These are phyloP conservation scores for Lagocephalus sceleratus DNA, from an alignment of 2,797 vertebrate species.

Conservation along the genomic window DNA sequence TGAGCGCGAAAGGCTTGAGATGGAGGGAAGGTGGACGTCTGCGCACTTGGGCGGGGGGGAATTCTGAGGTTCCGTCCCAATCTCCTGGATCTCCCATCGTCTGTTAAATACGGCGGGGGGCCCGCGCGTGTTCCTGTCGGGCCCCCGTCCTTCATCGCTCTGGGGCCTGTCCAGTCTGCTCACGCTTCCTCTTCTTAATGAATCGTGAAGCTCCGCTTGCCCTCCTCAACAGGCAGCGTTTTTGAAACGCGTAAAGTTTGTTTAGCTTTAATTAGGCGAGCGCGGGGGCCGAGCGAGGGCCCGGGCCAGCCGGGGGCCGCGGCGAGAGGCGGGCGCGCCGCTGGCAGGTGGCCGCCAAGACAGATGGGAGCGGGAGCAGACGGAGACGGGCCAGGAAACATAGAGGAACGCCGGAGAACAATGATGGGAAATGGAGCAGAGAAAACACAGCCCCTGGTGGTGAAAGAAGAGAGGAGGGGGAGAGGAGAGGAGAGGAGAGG, in stretches of 20 bases:
- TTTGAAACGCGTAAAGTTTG: constrained; percentile 72
- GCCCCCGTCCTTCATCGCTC: constrained; percentile 45
- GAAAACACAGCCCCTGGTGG: constrained; percentile 50
- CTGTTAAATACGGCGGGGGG: constrained; percentile 35
- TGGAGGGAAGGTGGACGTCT: not conserved
- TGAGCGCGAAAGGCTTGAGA: too few species aligned
- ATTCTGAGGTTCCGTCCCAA: constrained; percentile 1
- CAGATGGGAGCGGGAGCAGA: constrained; percentile 61
- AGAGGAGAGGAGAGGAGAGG: constrained; percentile 18
- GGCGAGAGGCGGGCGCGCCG: constrained; percentile 46
- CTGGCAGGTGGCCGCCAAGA: constrained; percentile 65
- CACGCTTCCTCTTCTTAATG: constrained; percentile 86
- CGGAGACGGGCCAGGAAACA: constrained; percentile 68
- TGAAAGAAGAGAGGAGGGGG: constrained; percentile 55
- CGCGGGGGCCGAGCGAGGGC: constrained; percentile 36
- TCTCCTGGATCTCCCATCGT: constrained; percentile 19
- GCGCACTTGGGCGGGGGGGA: too few species aligned
- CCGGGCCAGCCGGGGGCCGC: constrained; percentile 28
- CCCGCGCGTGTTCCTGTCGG: constrained; percentile 36
- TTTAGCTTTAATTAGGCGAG: constrained; percentile 80
- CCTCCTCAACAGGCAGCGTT: constrained; percentile 77
- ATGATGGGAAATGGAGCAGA: constrained; percentile 72
- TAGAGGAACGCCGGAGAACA: constrained; percentile 55
- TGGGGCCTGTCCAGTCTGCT: constrained; percentile 77
- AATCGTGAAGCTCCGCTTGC: constrained; percentile 83